Evolutionary conservation across 2,113 vertebrate species (phyloP).

Genomic region (Rana temporaria): DNA sequence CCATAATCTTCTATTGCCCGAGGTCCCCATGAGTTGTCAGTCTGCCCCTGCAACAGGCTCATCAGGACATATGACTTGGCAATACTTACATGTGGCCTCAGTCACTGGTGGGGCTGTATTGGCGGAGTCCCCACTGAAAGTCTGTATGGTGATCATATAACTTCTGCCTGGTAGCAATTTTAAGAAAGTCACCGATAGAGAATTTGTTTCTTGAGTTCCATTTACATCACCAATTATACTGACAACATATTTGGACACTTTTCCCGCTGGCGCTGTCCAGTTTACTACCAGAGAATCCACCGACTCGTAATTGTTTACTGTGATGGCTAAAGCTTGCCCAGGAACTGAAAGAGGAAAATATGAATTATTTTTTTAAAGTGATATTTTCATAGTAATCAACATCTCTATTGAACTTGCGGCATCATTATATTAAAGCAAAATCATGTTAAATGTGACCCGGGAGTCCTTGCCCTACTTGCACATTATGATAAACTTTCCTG

Average conservation of each 20-base stretch:
- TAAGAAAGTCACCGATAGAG: neutral
- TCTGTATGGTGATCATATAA: neutral
- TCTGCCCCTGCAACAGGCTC: no score
- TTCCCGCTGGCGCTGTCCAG: constrained; percentile 4
- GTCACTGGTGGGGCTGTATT: neutral
- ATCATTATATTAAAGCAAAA: no score
- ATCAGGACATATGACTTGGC: no score
- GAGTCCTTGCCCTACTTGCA: no score
- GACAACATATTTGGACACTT: constrained; percentile 15
- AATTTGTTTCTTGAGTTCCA: neutral
- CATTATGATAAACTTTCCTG: no score
- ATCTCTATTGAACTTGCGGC: no score
- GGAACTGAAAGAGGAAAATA: neutral
- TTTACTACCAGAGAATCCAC: neutral
- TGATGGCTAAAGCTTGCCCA: neutral
- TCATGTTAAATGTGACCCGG: no score
- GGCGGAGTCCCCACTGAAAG: neutral
- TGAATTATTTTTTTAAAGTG: no score
- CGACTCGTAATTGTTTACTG: neutral
- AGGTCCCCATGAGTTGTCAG: no score
- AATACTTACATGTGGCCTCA: constrained; percentile 36
- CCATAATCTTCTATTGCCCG: no score
- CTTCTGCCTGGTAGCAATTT: neutral
- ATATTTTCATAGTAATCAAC: no score
- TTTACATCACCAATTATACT: neutral